Conservation (phyloP, 2,797 vertebrate species). For the Chelon labrosus region DNA sequence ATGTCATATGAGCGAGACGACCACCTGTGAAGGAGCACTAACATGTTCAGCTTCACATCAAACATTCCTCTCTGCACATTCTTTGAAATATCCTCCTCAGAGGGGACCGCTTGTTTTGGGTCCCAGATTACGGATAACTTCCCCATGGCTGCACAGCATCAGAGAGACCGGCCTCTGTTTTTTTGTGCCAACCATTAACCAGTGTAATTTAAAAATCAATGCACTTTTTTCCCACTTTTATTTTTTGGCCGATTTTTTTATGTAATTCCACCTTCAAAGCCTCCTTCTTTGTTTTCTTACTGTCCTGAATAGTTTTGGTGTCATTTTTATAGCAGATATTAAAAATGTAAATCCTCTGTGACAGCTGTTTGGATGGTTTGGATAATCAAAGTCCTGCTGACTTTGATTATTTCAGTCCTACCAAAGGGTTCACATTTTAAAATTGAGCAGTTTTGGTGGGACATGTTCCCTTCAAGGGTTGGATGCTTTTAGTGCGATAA, state of each 20-base stretch:
- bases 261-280: neutral
- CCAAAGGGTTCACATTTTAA: too few species aligned
- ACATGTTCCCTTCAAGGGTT: too few species aligned
- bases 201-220: neutral
- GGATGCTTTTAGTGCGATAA: too few species aligned
- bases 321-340: neutral
- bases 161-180: slow-evolving; percentile 8
- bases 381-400: too few species aligned
- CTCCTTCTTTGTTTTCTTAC: too few species aligned
- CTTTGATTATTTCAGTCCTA: too few species aligned
- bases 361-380: neutral
- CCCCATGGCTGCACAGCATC: slow-evolving; percentile 62
- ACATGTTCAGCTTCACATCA: slow-evolving; percentile 22
- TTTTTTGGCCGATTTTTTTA: neutral
- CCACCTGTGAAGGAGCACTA: slow-evolving; percentile 39
- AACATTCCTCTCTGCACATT: slow-evolving; percentile 60
- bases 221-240: neutral
- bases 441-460: too few species aligned
- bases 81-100: slow-evolving; percentile 44
- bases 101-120: slow-evolving; percentile 51
- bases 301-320: neutral
- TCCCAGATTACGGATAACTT: slow-evolving; percentile 56
- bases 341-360: neutral
- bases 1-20: slow-evolving; percentile 35
- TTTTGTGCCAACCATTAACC: slow-evolving; percentile 1